Percentiles rank a stretch among this genome's conserved stretches.
phyloP scores from a whole-genome alignment of 2,888 invertebrate species.

The Formica aserva region DNA sequence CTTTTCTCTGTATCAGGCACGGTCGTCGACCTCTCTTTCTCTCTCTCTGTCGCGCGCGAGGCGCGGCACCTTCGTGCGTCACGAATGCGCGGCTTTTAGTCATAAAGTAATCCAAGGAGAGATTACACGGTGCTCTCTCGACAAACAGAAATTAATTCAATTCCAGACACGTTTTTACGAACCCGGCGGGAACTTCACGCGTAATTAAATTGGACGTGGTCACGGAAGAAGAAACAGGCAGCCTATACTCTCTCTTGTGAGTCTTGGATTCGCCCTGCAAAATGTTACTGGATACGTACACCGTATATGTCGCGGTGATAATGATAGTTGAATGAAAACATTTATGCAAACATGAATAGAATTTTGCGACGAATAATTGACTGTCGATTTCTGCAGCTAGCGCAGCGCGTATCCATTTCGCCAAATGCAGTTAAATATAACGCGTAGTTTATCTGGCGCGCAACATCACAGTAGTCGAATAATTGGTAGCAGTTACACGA shows the following conservation, averaged over 20 bases:
- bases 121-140: constrained; percentile 56
- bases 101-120: constrained; percentile 44
- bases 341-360: not conserved
- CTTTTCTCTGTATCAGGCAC: constrained; percentile 15
- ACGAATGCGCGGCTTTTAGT: constrained; percentile 56
- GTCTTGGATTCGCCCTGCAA: constrained; percentile 3
- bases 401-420: not conserved
- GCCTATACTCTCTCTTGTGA: not conserved
- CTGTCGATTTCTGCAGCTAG: constrained; percentile 37
- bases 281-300: not conserved
- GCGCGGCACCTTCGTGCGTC: constrained; percentile 56
- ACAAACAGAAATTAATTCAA: constrained; percentile 55
- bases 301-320: not conserved
- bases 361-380: constrained; percentile 34
- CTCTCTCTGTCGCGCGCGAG: constrained; percentile 39
- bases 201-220: constrained; percentile 54
- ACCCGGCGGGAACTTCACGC: constrained; percentile 28
- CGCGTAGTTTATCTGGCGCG: constrained; percentile 18
- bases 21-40: constrained; percentile 37
- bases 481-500: constrained; percentile 34
- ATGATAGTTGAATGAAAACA: not conserved
- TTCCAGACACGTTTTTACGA: constrained; percentile 51
- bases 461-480: constrained; percentile 1
- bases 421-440: constrained; percentile 10
- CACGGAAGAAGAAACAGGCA: constrained; percentile 37